These are phyloP conservation scores for Drosophila monieri DNA, from an alignment of 2,888 invertebrate genomes.

Conservation along the genomic window DNA sequence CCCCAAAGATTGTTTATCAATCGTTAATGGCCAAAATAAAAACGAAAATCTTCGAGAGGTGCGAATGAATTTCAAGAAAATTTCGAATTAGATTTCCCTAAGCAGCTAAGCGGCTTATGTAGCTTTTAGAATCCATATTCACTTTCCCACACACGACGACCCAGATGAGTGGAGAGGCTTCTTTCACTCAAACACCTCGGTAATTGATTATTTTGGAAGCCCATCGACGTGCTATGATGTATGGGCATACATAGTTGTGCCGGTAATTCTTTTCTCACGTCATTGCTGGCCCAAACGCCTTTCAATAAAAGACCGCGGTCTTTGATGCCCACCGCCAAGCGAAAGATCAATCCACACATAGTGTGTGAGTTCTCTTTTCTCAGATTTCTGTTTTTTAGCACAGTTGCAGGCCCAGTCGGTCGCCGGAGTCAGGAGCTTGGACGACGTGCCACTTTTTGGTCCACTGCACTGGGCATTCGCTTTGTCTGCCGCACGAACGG, in stretches of 20 bases:
- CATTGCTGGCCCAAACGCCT: conserved; percentile 44
- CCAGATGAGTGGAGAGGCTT: conserved; percentile 21
- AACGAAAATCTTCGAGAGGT: conserved; percentile 21
- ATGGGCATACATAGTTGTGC: conserved; percentile 15
- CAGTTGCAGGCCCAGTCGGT: conserved; percentile 38
- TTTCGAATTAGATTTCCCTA: background rate
- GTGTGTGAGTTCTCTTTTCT: conserved; percentile 13
- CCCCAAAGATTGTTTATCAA: conserved; percentile 32
- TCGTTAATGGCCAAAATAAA: conserved; percentile 19
- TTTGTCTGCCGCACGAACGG: conserved; percentile 47
- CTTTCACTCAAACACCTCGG: conserved; percentile 40
- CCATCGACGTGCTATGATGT: conserved; percentile 38
- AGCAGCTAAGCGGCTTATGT: conserved; percentile 10
- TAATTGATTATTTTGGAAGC: conserved; percentile 48
- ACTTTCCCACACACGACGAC: conserved; percentile 47
- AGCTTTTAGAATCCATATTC: conserved; percentile 41
- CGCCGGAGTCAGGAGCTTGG: conserved; percentile 36
- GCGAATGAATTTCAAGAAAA: conserved; percentile 17
- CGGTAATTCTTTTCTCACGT: conserved; percentile 49
- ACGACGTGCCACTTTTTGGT: conserved; percentile 53
- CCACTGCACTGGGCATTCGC: conserved; percentile 31
- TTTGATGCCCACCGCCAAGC: conserved; percentile 45
- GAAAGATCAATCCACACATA: conserved; percentile 39
- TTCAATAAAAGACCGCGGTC: conserved; percentile 35
- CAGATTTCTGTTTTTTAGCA: conserved; percentile 30